phyloP scores from a whole-genome alignment of 2,888 invertebrate genomes.

The Apotomis betuletana region DNA sequence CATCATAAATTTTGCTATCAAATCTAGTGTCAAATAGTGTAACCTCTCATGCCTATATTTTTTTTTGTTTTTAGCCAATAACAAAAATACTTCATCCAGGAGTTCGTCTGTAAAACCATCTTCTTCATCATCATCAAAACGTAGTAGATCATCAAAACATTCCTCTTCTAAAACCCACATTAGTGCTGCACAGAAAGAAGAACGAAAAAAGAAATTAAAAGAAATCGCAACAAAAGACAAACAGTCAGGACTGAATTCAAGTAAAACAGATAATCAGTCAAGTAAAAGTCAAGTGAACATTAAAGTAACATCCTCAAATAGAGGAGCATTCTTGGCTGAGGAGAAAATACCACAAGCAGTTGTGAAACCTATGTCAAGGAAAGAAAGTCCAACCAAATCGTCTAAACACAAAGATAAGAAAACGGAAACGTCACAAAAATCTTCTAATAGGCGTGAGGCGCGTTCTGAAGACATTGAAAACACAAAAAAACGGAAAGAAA shows the following conservation, averaged over 20 bases:
- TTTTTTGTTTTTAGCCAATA: conserved; percentile 13
- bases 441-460: neutral
- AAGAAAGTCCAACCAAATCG: conserved; percentile 48
- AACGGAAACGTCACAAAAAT: conserved; percentile 3
- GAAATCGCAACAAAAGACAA: conserved; percentile 73
- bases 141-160: conserved; percentile 53
- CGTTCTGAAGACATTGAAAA: conserved; percentile 19
- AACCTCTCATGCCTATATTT: neutral
- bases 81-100: conserved; percentile 10
- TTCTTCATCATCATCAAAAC: conserved; percentile 47
- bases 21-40: too few species aligned
- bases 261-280: conserved; percentile 50
- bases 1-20: too few species aligned
- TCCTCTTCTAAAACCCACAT: conserved; percentile 56
- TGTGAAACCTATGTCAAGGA: conserved; percentile 60
- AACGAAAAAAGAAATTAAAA: conserved; percentile 78
- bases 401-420: conserved; percentile 31
- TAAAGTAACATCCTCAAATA: conserved; percentile 79
- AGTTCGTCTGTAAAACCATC: conserved; percentile 54
- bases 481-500: conserved; percentile 15
- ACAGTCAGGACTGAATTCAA: conserved; percentile 50
- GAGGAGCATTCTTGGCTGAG: conserved; percentile 82
- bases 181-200: conserved; percentile 68
- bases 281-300: conserved; percentile 61
- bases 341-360: conserved; percentile 48